Evolutionary conservation across 2,888 invertebrate species (phyloP), one percentile per base, ranked within the genome.

Genomic region (Lycaena phlaeas): DNA sequence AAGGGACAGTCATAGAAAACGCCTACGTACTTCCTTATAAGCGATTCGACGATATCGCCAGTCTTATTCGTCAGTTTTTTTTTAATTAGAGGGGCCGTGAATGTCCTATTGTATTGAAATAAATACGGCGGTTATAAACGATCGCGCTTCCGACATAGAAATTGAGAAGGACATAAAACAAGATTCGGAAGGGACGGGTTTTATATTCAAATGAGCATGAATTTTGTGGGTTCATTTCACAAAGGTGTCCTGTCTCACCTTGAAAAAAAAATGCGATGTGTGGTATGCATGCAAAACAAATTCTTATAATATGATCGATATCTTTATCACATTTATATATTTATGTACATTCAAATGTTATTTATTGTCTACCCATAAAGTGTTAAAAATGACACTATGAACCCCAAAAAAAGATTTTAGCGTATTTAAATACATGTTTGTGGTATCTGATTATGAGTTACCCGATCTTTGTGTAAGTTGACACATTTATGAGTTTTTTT

Each of bases 81-180:
- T 82, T 81, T 84, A 82, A 82, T 82, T 84, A 79, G 67, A 77
- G 77, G 77, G 79, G 71, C 69, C 69, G 52, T 73, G 84, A 84
- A 81, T 6, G 9, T 5, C 69, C 62, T 73, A 79, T 82, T 81
- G 79, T 81, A 63, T 68, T 58, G 54, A 56, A 64, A 72, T 71
- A 72, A 78, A 76, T 76, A 81, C 68, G 69, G 70, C 66, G 61
- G 67, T 64, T 73, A 71, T 63, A 71, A 76, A 73, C 72, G 70
- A 68, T 61, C 61, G 51, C 49, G 54, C 61, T 59, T 54, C 57
- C 57, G 60, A 66, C 61, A 50, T 65, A 61, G 67, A 72, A 59
- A 69, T 65, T 58, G 68, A 69, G 64, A 63, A 62, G 64, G 67
- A 64, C 59, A 60, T 57, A 54, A 58, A 58, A 56, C 48, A 57